phyloP scores from a whole-genome alignment of 1,140 invertebrate genomes.

The Zeugodacus cucurbitae region DNA sequence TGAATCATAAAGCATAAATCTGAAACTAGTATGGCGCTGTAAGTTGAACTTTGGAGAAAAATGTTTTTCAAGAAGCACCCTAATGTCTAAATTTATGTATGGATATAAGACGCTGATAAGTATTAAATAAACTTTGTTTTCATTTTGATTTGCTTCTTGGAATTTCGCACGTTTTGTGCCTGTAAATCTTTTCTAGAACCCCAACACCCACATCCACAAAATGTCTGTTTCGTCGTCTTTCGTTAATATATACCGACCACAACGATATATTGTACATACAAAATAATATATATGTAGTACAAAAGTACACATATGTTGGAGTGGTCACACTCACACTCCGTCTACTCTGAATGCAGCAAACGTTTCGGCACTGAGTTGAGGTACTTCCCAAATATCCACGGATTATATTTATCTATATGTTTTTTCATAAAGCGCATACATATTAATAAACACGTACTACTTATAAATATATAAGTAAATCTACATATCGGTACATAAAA shows the following conservation, averaged over 20 bases:
- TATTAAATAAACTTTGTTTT: neutral
- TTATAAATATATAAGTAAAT: neutral
- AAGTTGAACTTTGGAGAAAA: no score
- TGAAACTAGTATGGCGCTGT: no score
- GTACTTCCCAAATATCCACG: neutral
- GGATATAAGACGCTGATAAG: neutral
- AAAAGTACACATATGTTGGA: no score
- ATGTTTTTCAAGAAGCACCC: no score
- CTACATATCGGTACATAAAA: neutral
- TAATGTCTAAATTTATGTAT: neutral
- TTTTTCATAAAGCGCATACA: neutral
- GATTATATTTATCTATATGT: neutral
- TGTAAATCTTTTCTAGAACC: neutral
- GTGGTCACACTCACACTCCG: no score
- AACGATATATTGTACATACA: neutral
- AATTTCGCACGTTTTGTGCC: neutral
- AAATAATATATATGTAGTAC: neutral
- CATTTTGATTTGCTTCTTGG: neutral
- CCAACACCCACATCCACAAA: neutral
- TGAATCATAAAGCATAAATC: no score
- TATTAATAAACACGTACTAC: neutral
- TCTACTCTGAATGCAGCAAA: neutral
- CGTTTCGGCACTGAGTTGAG: neutral
- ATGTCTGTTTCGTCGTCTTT: neutral
- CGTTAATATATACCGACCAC: neutral